Evolutionary conservation across 2,113 vertebrate genomes (phyloP).

Genomic region (Myiopsitta monachus): DNA sequence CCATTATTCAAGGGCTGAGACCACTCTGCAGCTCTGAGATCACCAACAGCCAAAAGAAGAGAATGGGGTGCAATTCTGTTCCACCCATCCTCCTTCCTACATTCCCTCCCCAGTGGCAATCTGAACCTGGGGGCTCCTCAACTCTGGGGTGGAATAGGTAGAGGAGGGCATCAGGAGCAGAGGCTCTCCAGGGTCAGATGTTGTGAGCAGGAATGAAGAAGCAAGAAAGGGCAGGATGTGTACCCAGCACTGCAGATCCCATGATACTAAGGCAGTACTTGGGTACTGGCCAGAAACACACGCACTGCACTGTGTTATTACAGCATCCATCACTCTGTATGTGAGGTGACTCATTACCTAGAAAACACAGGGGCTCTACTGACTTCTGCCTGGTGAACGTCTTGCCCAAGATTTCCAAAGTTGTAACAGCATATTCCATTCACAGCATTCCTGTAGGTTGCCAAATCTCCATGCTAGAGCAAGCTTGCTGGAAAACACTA

Average conservation of each 20-base stretch:
- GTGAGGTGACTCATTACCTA: not conserved
- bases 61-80: not conserved
- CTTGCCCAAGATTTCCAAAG: not conserved
- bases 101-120: too few relatives aligned
- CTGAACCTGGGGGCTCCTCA: not conserved
- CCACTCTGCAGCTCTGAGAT: not conserved
- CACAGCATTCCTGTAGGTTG: not conserved
- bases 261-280: not conserved
- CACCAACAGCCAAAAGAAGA: not conserved
- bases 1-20: not conserved
- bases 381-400: not conserved
- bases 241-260: not conserved
- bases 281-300: not conserved
- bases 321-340: not conserved
- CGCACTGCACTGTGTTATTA: accelerated
- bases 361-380: not conserved
- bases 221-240: not conserved
- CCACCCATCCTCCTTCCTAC: not conserved
- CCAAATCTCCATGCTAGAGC: not conserved
- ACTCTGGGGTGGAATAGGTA: not conserved
- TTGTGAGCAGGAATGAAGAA: not conserved
- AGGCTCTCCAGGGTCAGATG: not conserved
- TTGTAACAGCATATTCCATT: not conserved
- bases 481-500: not conserved
- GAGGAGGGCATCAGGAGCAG: not conserved